These are phyloP conservation scores for Erannis defoliaria DNA, from an alignment of 2,888 invertebrate genomes.

Conservation along the genomic window DNA sequence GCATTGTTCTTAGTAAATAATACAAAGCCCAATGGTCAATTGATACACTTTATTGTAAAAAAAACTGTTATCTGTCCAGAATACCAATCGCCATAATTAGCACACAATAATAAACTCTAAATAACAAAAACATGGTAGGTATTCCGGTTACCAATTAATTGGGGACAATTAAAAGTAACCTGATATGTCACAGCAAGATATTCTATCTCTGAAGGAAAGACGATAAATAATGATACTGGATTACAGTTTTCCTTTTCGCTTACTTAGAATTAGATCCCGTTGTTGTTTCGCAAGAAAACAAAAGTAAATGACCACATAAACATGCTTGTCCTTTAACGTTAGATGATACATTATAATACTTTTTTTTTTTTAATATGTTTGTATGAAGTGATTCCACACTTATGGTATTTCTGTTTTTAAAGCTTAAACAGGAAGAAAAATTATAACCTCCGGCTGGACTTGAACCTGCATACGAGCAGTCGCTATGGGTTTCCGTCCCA, in stretches of 20 bases:
- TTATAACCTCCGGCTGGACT: too few relatives aligned
- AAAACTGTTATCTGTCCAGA: neutral
- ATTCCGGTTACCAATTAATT: conserved; percentile 13
- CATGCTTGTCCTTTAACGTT: too few relatives aligned
- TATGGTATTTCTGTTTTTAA: too few relatives aligned
- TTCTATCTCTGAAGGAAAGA: conserved; percentile 7
- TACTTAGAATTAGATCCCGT: neutral
- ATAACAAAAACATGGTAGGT: neutral
- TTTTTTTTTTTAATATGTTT: too few relatives aligned
- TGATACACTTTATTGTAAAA: too few relatives aligned
- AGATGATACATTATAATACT: too few relatives aligned
- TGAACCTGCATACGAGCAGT: too few relatives aligned
- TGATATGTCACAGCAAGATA: conserved; percentile 14
- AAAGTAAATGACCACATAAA: neutral
- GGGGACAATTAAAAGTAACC: conserved; percentile 13
- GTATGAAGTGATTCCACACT: too few relatives aligned
- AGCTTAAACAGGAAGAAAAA: too few relatives aligned
- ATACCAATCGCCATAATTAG: neutral
- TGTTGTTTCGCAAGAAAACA: neutral
- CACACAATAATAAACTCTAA: neutral
- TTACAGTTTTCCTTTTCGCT: conserved; percentile 4
- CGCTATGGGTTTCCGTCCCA: too few relatives aligned
- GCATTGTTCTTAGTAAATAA: too few relatives aligned
- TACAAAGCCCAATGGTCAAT: too few relatives aligned
- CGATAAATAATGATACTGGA: conserved; percentile 4